These are phyloP conservation scores for Pygoscelis antarcticus DNA, from an alignment of 2,113 vertebrate genomes.

Conservation along the genomic window DNA sequence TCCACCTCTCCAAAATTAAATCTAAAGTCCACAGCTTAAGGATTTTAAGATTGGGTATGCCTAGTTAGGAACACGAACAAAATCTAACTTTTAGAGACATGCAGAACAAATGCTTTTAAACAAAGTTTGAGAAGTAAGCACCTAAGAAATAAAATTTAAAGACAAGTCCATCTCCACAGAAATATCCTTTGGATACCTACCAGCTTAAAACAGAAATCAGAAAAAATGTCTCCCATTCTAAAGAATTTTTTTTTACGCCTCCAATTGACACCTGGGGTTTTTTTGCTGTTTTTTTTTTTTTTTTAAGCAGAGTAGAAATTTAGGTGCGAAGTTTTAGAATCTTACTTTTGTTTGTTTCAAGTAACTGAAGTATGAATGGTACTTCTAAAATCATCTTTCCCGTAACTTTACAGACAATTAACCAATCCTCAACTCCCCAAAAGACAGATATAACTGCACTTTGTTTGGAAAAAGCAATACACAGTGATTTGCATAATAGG, in stretches of 20 bases:
- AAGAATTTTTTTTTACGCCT: not conserved
- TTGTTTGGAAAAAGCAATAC: not conserved
- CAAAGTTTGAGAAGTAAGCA: not conserved
- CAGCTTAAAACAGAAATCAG: not conserved
- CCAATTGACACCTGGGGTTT: rapidly evolving
- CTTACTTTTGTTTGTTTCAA: not conserved
- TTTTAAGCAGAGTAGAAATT: not conserved
- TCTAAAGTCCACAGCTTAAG: not conserved
- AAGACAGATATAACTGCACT: not conserved
- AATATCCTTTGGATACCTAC: not conserved
- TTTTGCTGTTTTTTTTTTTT: not conserved
- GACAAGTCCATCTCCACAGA: not conserved
- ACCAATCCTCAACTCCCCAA: not conserved
- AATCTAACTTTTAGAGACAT: not conserved
- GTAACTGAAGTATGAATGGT: not conserved
- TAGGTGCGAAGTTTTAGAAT: not conserved
- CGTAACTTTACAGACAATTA: not conserved
- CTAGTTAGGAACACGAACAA: not conserved
- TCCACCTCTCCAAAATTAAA: not conserved
- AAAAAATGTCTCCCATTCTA: not conserved
- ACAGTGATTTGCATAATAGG: not conserved
- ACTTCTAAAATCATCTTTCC: not conserved
- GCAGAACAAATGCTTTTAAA: not conserved
- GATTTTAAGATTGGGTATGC: not conserved
- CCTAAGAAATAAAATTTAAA: not conserved